Conservation (phyloP, 2,797 vertebrate genomes). For the Enteromius mattozi region DNA sequence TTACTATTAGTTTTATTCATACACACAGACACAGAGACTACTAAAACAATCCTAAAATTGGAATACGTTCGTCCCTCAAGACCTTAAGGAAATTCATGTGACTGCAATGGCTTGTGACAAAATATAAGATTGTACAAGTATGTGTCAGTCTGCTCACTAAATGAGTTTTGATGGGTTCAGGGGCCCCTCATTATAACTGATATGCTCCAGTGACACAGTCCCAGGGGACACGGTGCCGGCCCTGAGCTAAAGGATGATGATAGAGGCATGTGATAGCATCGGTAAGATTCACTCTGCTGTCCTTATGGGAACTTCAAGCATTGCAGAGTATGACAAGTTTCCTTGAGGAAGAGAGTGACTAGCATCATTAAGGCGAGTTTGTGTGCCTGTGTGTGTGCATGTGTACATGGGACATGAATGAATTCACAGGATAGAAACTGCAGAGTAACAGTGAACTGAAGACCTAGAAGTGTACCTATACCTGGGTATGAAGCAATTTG, state of each 20-base stretch:
- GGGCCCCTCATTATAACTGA: slow-evolving; percentile 42
- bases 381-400: neutral
- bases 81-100: slow-evolving; percentile 27
- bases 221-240: neutral
- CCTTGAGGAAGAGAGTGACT: slow-evolving; percentile 29
- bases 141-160: slow-evolving; percentile 37
- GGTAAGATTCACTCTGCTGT: slow-evolving; percentile 34
- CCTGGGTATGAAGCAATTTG: neutral
- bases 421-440: neutral
- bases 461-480: neutral
- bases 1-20: neutral
- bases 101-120: slow-evolving; percentile 28
- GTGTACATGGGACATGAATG: neutral
- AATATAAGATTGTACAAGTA: slow-evolving; percentile 27
- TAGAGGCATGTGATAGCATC: slow-evolving; percentile 30
- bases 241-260: slow-evolving; percentile 51
- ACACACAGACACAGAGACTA: neutral
- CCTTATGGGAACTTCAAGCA: slow-evolving; percentile 40
- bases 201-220: slow-evolving; percentile 44
- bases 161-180: slow-evolving; percentile 49
- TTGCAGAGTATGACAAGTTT: slow-evolving; percentile 35
- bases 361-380: slow-evolving; percentile 17
- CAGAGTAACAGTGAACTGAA: neutral
- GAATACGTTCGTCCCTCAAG: neutral
- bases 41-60: neutral